Evolutionary conservation across 2,113 vertebrate species (phyloP).

Genomic region (Poicephalus gulielmi): DNA sequence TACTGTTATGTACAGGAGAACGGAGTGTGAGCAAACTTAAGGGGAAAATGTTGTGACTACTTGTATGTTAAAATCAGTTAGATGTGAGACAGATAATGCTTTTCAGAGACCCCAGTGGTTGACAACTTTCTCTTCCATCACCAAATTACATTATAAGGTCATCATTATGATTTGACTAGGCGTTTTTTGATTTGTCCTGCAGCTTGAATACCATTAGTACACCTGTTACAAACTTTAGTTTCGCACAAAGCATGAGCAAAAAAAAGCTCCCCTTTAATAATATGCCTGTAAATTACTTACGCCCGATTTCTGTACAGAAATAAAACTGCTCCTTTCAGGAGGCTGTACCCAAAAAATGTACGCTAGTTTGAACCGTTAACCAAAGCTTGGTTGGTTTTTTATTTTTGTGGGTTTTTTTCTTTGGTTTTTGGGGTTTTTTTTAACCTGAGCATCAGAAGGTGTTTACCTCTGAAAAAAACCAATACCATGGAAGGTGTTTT

Average conservation of each 20-base stretch:
- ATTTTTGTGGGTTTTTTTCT: background rate
- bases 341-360: background rate
- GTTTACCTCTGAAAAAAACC: background rate
- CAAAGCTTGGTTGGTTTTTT: background rate
- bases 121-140: background rate
- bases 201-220: background rate
- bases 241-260: background rate
- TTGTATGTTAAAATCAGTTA: background rate
- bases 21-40: background rate
- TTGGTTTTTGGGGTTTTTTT: background rate
- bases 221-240: background rate
- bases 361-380: background rate
- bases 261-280: background rate
- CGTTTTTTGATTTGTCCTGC: background rate
- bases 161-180: background rate
- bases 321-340: background rate
- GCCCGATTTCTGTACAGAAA: background rate
- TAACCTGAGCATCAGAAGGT: background rate
- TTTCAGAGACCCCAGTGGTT: background rate
- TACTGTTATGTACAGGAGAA: background rate
- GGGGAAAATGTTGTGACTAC: background rate
- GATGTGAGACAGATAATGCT: background rate
- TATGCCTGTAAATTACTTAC: background rate
- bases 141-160: background rate
- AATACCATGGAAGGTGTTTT: background rate